Percentiles rank a stretch among this genome's conserved stretches.
These are phyloP conservation scores for Phanerotoma sp. DNA, from an alignment of 2,888 invertebrate species.

Conservation along the genomic window DNA sequence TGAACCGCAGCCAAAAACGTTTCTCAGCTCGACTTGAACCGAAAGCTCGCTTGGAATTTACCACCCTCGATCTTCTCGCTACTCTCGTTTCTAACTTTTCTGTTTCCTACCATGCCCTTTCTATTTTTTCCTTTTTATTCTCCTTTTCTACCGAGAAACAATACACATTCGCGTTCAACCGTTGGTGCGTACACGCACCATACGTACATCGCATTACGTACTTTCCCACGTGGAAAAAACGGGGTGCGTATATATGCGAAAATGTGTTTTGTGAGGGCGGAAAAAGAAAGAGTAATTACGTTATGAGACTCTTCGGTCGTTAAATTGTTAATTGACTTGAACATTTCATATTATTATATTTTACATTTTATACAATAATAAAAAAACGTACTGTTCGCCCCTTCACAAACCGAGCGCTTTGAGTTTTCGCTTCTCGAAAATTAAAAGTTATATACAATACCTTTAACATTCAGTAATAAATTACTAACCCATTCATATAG, in stretches of 20 bases:
- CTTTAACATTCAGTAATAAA: too few species aligned
- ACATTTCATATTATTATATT: too few species aligned
- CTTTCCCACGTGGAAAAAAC: constrained; percentile 22
- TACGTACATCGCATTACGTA: constrained; percentile 26
- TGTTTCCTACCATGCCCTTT: not conserved
- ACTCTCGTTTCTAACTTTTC: constrained; percentile 1
- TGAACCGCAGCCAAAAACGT: constrained; percentile 6
- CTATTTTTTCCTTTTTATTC: not conserved
- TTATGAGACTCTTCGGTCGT: not conserved
- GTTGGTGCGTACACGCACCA: constrained; percentile 12
- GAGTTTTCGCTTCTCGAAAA: too few species aligned
- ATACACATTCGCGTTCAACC: constrained; percentile 25
- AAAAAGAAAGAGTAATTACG: constrained; percentile 4
- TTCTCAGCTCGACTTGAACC: constrained; percentile 2
- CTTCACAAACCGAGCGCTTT: too few species aligned
- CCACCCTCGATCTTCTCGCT: constrained; percentile 7
- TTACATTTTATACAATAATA: too few species aligned
- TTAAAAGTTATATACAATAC: too few species aligned
- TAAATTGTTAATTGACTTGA: constrained; percentile 1
- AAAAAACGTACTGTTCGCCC: too few species aligned
- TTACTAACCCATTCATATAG: too few species aligned
- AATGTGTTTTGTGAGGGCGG: constrained; percentile 4
- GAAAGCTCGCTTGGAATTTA: constrained; percentile 11
- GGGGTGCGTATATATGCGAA: not conserved
- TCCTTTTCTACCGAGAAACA: constrained; percentile 17